Evolutionary conservation across 2,113 vertebrate species (phyloP).

Genomic region (Epinephelus moara): DNA sequence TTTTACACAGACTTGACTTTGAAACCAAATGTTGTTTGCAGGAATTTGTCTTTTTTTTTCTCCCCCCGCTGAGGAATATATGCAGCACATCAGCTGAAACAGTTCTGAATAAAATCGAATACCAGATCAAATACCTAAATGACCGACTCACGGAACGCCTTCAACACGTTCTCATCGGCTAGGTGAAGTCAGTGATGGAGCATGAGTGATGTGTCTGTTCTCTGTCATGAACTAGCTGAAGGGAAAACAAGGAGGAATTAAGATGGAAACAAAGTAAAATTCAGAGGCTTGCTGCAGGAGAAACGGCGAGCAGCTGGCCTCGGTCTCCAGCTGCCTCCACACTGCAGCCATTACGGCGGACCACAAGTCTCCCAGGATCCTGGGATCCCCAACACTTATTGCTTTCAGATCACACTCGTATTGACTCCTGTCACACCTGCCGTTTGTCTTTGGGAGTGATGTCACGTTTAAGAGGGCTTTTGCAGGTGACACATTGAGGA

Average conservation of each 20-base stretch:
- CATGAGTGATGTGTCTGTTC: conserved; percentile 44
- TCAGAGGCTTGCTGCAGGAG: conserved; percentile 23
- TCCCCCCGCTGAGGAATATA: conserved; percentile 41
- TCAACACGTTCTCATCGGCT: conserved; percentile 19
- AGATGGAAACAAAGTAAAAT: conserved; percentile 41
- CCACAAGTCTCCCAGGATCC: conserved; percentile 78
- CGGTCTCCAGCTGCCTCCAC: conserved; percentile 73
- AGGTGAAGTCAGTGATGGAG: conserved; percentile 22
- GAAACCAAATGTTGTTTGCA: conserved; percentile 64
- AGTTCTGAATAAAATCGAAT: conserved; percentile 45
- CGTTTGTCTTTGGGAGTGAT: conserved; percentile 87
- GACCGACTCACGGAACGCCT: conserved; percentile 2
- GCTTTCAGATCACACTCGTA: conserved; percentile 90
- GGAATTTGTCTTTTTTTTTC: conserved; percentile 41
- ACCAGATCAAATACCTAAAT: conserved; percentile 27
- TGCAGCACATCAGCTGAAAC: conserved; percentile 27
- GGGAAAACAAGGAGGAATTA: conserved; percentile 48
- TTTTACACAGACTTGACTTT: conserved; percentile 71
- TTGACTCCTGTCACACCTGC: conserved; percentile 88
- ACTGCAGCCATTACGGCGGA: conserved; percentile 69
- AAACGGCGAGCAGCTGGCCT: conserved; percentile 61
- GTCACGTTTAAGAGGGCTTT: conserved; percentile 73
- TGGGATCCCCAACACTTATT: conserved; percentile 82
- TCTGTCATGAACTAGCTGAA: conserved; percentile 42
- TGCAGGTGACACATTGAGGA: conserved; percentile 87